A percentile compares a stretch with the other conserved stretches of the same genome.
These are phyloP conservation scores for Drosophila paulistorum DNA, from an alignment of 1,140 invertebrate species.

Conservation along the genomic window DNA sequence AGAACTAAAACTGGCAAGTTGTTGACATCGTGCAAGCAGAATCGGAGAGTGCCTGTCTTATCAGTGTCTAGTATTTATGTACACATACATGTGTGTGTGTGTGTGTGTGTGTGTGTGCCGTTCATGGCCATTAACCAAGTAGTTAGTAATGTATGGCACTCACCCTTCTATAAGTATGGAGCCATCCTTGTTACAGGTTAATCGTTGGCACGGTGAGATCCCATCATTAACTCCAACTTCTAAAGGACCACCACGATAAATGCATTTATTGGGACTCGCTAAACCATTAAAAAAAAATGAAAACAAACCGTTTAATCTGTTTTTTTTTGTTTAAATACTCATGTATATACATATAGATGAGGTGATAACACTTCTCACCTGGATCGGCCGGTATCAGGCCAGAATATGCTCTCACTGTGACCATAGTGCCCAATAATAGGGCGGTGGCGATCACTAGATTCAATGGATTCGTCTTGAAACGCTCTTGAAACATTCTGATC, in stretches of 20 bases:
- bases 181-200: slow-evolving; percentile 73
- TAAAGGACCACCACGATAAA: slow-evolving; percentile 71
- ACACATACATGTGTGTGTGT: not conserved
- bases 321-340: no score
- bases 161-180: slow-evolving; percentile 77
- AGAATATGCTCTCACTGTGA: slow-evolving; percentile 56
- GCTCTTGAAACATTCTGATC: slow-evolving; percentile 53
- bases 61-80: slow-evolving; percentile 47
- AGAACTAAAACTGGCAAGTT: slow-evolving; percentile 38
- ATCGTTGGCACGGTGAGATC: slow-evolving; percentile 70
- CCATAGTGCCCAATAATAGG: slow-evolving; percentile 28
- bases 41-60: slow-evolving; percentile 40
- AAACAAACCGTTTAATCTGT: no score
- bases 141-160: slow-evolving; percentile 27
- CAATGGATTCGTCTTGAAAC: slow-evolving; percentile 12
- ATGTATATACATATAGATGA: no score
- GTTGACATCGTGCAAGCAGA: slow-evolving; percentile 29
- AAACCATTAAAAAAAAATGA: no score
- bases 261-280: slow-evolving; percentile 70
- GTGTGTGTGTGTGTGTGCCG: not conserved
- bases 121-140: slow-evolving; percentile 25
- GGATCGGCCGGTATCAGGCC: slow-evolving; percentile 64
- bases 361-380: slow-evolving; percentile 39
- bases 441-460: slow-evolving; percentile 32
- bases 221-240: slow-evolving; percentile 63